Evolutionary conservation across 1,140 invertebrate species (phyloP).

Genomic region (Medauroidea extradentata): DNA sequence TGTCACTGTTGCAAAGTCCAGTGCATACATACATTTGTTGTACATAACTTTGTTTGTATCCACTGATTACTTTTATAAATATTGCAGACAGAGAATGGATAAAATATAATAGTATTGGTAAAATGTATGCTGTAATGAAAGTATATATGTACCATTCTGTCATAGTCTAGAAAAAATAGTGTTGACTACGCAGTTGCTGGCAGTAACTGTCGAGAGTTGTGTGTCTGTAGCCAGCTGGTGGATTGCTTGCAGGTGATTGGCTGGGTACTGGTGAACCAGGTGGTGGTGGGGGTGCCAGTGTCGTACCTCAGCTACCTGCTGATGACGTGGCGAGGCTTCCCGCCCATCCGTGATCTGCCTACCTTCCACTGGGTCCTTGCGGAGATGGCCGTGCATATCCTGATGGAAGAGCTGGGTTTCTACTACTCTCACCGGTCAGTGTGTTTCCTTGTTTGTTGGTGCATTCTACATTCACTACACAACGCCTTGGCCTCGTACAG

Average conservation of each 20-base stretch:
- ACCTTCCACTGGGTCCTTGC: constrained; percentile 79
- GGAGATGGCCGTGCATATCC: constrained; percentile 70
- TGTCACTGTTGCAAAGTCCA: too few relatives aligned
- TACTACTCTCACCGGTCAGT: constrained; percentile 79
- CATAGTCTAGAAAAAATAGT: too few relatives aligned
- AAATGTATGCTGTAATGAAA: background rate
- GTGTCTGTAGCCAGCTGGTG: constrained; percentile 23
- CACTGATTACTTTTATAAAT: too few relatives aligned
- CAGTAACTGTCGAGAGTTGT: background rate
- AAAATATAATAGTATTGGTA: too few relatives aligned
- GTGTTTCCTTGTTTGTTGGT: background rate
- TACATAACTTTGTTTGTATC: too few relatives aligned
- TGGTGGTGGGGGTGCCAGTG: constrained; percentile 63
- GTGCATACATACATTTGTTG: too few relatives aligned
- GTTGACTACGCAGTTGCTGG: too few relatives aligned
- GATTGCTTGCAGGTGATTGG: constrained; percentile 53
- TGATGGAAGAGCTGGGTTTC: constrained; percentile 80
- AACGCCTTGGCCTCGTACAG: too few relatives aligned
- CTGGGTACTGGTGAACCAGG: constrained; percentile 74
- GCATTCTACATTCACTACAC: too few relatives aligned
- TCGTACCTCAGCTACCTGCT: constrained; percentile 56
- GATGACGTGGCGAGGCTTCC: constrained; percentile 64
- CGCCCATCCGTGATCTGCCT: constrained; percentile 63
- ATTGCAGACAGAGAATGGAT: too few relatives aligned
- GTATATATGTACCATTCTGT: background rate